Evolutionary conservation across 1,140 invertebrate species (phyloP), one percentile per base, ranked within the genome.

Genomic region (Pogonus chalceus): DNA sequence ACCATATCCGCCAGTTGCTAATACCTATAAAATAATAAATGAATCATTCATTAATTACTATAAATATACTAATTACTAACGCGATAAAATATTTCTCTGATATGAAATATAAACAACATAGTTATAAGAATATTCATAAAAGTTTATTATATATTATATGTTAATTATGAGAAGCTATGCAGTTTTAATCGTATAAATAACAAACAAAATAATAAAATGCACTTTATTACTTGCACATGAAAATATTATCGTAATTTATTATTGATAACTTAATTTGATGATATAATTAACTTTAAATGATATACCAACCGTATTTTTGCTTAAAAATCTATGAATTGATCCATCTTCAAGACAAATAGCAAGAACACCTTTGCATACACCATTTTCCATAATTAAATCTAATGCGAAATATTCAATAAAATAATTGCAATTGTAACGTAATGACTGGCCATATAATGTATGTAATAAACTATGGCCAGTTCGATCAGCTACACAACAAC

Each of bases 381-480:
- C 93, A 55, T 87, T 83, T 65, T 98, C 93, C 90, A 99, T 97
- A 2, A 99, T 75, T 37, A 99, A 72, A 76, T 99, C 96, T 54
- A 99, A 70, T 1, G 96, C 96, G 69, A 99, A 98, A 71, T 98
- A 99, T 73, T 99, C 97, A 57, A 99, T 86, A 67, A 99, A 99
- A 72, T 98, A 99, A 66, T 98, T 90, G 65, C 95, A 98, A 70
- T 99, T 90, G 73, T 97, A 99, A 60, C 89, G 85, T 31, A 99
- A 75, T 0, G 95, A 98, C 70, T 96, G 88, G 0, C 96, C 96
- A 68, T 99, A 99, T 0, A 99, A 75, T 0, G 97, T 99, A 72
- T 99, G 97, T 1, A 99, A 75, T 2, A 99, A 74, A 1, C 96
- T 98, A 72, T 99, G 97, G 9, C 97, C 97, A 2, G 97, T 99